phyloP scores from a whole-genome alignment of 2,113 vertebrate genomes.

The Chionodraco myersi region DNA sequence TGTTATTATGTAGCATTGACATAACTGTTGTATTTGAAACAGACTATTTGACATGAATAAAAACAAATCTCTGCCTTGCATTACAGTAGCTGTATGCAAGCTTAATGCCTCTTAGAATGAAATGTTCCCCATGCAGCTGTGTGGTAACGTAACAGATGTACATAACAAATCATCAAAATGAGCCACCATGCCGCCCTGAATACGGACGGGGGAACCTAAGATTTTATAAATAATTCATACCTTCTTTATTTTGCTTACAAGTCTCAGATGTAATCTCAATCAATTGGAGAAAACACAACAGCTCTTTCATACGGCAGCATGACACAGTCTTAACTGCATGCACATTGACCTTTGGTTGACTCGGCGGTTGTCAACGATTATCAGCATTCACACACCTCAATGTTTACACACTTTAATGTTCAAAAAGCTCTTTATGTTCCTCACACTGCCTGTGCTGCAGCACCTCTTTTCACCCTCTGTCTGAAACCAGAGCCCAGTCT shows the following conservation, averaged over 20 bases:
- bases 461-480: no score
- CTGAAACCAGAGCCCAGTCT: no score
- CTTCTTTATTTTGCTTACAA: neutral
- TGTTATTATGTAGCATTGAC: neutral
- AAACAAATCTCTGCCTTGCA: neutral
- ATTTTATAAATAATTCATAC: neutral
- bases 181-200: neutral
- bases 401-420: no score
- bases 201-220: neutral
- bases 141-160: neutral
- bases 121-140: neutral
- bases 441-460: no score
- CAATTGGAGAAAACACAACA: neutral
- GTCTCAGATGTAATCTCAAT: neutral
- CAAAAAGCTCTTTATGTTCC: no score
- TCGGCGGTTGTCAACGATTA: no score
- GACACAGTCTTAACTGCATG: neutral
- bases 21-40: neutral
- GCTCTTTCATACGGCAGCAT: neutral
- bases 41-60: neutral
- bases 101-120: neutral
- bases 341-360: neutral
- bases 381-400: neutral
- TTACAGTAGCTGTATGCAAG: neutral
- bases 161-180: neutral